A percentile compares a stretch with the other conserved stretches of the same genome.
phyloP scores from a whole-genome alignment of 1,140 invertebrate species.

The Trypoxylus dichotomus region DNA sequence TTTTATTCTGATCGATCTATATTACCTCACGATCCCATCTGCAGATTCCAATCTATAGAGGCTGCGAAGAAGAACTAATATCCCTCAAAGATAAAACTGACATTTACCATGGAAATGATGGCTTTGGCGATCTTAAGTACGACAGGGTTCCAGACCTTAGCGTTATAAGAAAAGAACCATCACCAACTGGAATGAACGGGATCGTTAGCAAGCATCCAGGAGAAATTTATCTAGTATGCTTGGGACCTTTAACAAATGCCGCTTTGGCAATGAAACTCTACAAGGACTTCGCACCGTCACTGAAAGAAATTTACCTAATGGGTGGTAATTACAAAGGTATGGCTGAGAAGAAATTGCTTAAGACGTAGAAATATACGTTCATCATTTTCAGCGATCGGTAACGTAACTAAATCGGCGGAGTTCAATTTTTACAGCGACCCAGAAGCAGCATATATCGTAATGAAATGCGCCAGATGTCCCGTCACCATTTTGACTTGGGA shows the following conservation, averaged over 20 bases:
- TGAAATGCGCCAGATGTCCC: slow-evolving; percentile 60
- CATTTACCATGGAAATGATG: slow-evolving; percentile 64
- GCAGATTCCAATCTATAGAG: slow-evolving; percentile 68
- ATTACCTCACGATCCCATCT: too few species aligned
- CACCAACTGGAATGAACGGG: slow-evolving; percentile 35
- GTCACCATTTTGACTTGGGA: slow-evolving; percentile 69
- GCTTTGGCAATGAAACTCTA: slow-evolving; percentile 72
- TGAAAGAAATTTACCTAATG: slow-evolving; percentile 73
- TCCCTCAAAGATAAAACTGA: slow-evolving; percentile 40
- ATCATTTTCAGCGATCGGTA: slow-evolving; percentile 58
- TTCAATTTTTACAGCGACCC: slow-evolving; percentile 81
- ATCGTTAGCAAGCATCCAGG: slow-evolving; percentile 46
- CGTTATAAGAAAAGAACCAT: slow-evolving; percentile 37
- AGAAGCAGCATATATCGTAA: slow-evolving; percentile 73
- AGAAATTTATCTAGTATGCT: slow-evolving; percentile 63
- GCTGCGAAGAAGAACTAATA: slow-evolving; percentile 59
- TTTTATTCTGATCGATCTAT: too few species aligned
- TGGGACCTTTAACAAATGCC: slow-evolving; percentile 78
- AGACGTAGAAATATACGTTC: slow-evolving; percentile 11
- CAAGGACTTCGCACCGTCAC: slow-evolving; percentile 60
- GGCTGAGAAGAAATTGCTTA: neutral
- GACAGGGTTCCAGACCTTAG: slow-evolving; percentile 39
- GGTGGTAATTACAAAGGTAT: slow-evolving; percentile 74
- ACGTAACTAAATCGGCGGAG: slow-evolving; percentile 69
- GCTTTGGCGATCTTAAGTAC: slow-evolving; percentile 62